Evolutionary conservation across 2,888 invertebrate genomes (phyloP), one percentile per base, ranked within the genome.

Genomic region (Mechanitis mazaeus): DNA sequence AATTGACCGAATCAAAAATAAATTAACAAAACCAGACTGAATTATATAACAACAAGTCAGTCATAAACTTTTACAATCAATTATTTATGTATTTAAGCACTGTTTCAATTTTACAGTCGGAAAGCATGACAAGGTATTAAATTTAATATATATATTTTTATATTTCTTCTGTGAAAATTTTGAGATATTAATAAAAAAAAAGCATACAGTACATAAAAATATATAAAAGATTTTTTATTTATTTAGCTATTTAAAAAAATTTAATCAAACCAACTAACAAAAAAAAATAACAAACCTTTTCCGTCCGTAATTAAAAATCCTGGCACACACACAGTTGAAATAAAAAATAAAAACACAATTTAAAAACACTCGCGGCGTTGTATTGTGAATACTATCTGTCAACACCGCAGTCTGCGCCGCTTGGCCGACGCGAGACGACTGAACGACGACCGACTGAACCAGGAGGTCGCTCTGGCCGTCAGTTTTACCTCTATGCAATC

Each of bases 311-410:
- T 70, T 70, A 57, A 54, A 80, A 85, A 86, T 86, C 85, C 87
- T 80, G 75, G 78, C 81, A 83, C 80, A 79, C 68, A 69, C 85
- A 85, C 83, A 80, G 72, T 72, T 68, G 71, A 72, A 70, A 74
- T 73, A 68, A 75, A 77, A 74, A 75, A 77, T 75, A 73, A 82
- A 72, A 73, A 75, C 81, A 79, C 79, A 71, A 62, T 66, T 69
- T 70, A 68, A 74, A 75, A 75, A 76, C 85, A 87, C 85, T 77
- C 87, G 83, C 87, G 86, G 65, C 79, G 79, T 55, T 53, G 50
- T 53, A 33, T 58, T 54, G 45, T 33, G 55, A 55, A 54, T 63
- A 46, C 55, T 31, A 61, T 42, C 58, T 58, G 45, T 45, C 33
- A 38, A 47, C 45, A 54, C 55, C 60, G 38, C 58, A 75, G 81